Base-by-base conservation (phyloP, 37 sponge, comb jelly and placozoan species). In the Cliona cf. orientalis region DNA sequence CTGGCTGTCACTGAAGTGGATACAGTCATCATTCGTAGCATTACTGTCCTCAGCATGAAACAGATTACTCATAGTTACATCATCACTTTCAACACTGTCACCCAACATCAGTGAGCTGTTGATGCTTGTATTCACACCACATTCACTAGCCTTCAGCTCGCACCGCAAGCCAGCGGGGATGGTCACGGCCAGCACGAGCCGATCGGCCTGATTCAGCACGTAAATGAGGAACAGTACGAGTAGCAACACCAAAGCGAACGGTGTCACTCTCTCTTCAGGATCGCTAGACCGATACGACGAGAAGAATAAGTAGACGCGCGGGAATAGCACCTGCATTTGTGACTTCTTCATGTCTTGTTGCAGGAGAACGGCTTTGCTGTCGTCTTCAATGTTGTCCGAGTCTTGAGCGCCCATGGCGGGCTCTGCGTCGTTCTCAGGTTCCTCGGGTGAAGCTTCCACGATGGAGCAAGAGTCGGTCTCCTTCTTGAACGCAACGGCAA, bases 141-240 rank as follows among this genome's bases (percentile, higher is more conserved):
- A 49, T 33, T 39, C 44, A 23, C 60, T 33, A 14, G 43, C 56
- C n/a, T 42, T 32, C 22, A 23, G 40, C 2, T 76, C 42, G 46
- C 95, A 95, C 7, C 92, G 58, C 74, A 95, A 81, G 0, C 95
- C 95, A 43, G 78, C 76, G 34, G 95, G 95, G 9, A 91, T 86
- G 38, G 88, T 71, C 3, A 95, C 95, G n/a, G 92, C 77, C 22
- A 95, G 78, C 6, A 95, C 91, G 19, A 88, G 86, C 21, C 92
- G 74, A 68, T 95, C 95, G 1, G 95, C 95, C 46, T 95, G 95
- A 61, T 95, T 95, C 37, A 95, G 85, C 6, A 95, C 87, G 66
- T 88, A 95, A 19, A 95, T 41, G 29, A 75, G 23, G 46, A 91
- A 58, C 17, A 95, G 82, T 5, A 91, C 81, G 2, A 88, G 0